Base-by-base conservation (phyloP, 2,888 invertebrate species). In the Volucella inanis region DNA sequence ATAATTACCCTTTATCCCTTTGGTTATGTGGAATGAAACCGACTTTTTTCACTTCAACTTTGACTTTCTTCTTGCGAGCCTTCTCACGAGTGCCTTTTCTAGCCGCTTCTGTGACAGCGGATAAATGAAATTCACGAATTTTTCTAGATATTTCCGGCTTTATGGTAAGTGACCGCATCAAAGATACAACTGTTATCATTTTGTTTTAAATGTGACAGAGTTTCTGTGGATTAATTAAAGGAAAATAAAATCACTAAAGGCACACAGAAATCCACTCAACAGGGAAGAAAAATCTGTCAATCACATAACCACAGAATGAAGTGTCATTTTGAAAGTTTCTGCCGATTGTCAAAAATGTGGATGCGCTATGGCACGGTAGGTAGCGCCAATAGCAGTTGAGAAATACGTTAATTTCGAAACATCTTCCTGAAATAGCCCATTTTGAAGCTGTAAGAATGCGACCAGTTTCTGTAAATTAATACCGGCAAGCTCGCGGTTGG, bases 41-140 rank as follows among this genome's bases (percentile, higher is more conserved):
- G 70, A 95, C 93, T 93, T 97, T 97, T 87, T 95, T 94, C 10
- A 95, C 94, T 90, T 95, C 96, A 43, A 94, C 94, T 92, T 96
- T 96, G 39, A 96, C 95, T 92, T 96, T 96, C 89, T 95, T 95
- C 72, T 96, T 96, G 65, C 94, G 94, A 41, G 95, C 95, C 88
- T 94, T 95, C 64, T 96, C 96, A 87, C 97, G 94, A 3, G 97
- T 97, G 65, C 97, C 96, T 92, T 96, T 97, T 85, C 97, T 94
- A 0, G 97, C 97, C 4, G 97, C 96, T 92, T 95, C 96, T 87
- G 93, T 93, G 61, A 94, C 91, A 86, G 93, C 92, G 84, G 94
- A 92, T 87, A 94, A 92, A 90, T 94, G 93, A 88, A 95, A 87
- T 87, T 92, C 90, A 83, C 93, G 89, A 8, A 90, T 41, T 0